Evolutionary conservation across 2,888 invertebrate genomes (phyloP).

Genomic region (Drosophila maculinotata): DNA sequence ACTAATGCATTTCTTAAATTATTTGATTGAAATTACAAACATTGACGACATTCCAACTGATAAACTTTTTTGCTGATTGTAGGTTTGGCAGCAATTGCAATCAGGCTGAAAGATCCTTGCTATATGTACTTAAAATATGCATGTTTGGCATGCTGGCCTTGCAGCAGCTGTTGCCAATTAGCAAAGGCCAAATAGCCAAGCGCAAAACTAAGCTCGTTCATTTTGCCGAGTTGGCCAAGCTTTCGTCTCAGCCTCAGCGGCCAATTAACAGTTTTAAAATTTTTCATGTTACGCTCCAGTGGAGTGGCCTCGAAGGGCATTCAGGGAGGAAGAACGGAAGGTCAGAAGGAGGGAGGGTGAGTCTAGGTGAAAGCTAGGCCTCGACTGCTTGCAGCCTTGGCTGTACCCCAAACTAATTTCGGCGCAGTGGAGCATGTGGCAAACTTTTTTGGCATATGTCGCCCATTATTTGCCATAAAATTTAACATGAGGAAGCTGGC

Average conservation of each 20-base stretch:
- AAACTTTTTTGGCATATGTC: constrained; percentile 77
- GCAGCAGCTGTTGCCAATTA: constrained; percentile 49
- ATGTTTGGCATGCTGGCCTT: background rate
- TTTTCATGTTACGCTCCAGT: constrained; percentile 31
- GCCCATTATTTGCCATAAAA: constrained; percentile 76
- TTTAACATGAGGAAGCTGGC: constrained; percentile 63
- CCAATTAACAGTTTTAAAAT: constrained; percentile 76
- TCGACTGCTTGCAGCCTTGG: constrained; percentile 44
- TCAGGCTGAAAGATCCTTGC: background rate
- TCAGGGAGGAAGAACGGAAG: too few relatives aligned
- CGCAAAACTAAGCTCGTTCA: constrained; percentile 28
- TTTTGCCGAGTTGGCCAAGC: constrained; percentile 4
- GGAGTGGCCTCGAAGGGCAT: background rate
- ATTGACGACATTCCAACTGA: constrained; percentile 9
- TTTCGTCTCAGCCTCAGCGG: constrained; percentile 49
- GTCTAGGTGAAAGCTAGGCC: constrained; percentile 12
- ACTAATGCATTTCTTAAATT: constrained; percentile 64
- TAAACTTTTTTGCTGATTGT: constrained; percentile 9
- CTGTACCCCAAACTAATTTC: constrained; percentile 70
- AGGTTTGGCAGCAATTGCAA: constrained; percentile 3
- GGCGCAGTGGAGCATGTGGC: constrained; percentile 63
- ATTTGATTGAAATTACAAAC: constrained; percentile 53
- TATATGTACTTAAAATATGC: background rate
- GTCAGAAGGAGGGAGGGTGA: background rate
- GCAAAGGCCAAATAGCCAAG: constrained; percentile 28